Percentiles rank a stretch among this genome's conserved stretches.
phyloP scores from a whole-genome alignment of 2,888 invertebrate species.

The Vannuccia rotundouncinata region DNA sequence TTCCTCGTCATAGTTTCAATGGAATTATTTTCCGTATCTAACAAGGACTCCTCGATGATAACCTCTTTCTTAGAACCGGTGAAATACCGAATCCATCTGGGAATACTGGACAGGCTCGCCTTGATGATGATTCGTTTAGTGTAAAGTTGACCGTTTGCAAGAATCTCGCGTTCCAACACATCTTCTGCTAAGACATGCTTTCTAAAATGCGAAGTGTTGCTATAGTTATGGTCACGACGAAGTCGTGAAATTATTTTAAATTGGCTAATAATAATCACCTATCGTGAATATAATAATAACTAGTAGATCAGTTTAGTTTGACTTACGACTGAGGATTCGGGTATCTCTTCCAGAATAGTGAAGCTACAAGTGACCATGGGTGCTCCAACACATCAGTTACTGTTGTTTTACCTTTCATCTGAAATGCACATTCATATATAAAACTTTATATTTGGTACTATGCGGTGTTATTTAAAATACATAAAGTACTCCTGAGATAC shows the following conservation, averaged over 20 bases:
- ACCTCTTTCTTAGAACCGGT: not conserved
- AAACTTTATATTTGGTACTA: too few relatives aligned
- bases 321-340: slow-evolving; percentile 33
- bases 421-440: not conserved
- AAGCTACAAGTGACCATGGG: slow-evolving; percentile 13
- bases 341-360: slow-evolving; percentile 33
- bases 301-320: too few relatives aligned
- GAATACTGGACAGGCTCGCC: not conserved
- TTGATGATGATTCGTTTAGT: slow-evolving; percentile 27
- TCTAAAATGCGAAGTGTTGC: not conserved
- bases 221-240: too few relatives aligned
- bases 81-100: not conserved
- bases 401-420: not conserved
- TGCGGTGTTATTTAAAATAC: too few relatives aligned
- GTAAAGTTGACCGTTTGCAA: slow-evolving; percentile 29
- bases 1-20: slow-evolving; percentile 30
- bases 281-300: too few relatives aligned
- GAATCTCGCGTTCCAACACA: slow-evolving; percentile 18
- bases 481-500: too few relatives aligned
- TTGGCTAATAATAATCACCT: too few relatives aligned
- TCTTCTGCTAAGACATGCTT: slow-evolving; percentile 34
- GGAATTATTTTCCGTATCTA: not conserved
- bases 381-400: not conserved
- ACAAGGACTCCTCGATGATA: slow-evolving; percentile 25
- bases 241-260: too few relatives aligned